Base-by-base conservation (phyloP, 2,113 vertebrate genomes). In the Sus scrofa region DNA sequence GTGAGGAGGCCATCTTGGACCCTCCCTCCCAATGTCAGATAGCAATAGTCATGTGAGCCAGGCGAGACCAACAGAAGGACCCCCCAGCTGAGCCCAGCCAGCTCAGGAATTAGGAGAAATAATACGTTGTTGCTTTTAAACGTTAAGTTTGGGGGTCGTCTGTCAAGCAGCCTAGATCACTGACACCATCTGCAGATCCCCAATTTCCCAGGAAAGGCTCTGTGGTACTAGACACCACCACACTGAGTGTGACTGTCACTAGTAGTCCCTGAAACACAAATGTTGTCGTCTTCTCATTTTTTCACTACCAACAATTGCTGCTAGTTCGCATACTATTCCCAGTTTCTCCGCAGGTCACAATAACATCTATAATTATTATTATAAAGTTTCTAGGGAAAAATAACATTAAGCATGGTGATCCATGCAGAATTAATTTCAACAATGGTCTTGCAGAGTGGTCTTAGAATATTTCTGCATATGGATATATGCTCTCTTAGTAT, bases 321-420 rank as follows among this genome's bases (percentile, higher is more conserved):
- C 93, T 95, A 99, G 98, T 96, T 99, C 98, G 94, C 99, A 99
- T 22, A 98, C 98, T 99, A 98, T 98, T 99, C 50, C 98, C 98
- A 94, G 99, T 99, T 27, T 99, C 99, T 3, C 99, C 99, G 52
- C 99, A 99, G 82, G 98, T 99, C 70, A 99, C 99, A 93, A 98
- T 98, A 54, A 99, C 98, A 74, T 99, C 98, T 97, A 98, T 98
- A 94, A 58, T 99, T 98, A 99, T 99, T 94, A n/a, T 99, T 98
- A 99, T 99, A 99, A 98, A 99, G 74, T 68, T 98, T 99, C 99
- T 99, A 98, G 90, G 77, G 2, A 92, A 82, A 26, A 89, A 50
- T 86, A 58, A 24, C 32, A 14, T 8, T 8, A 6, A 11, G 26
- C 0, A 52, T 39, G 30, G 50, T 7, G 7, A 54, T 39, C 20